These are phyloP conservation scores for Epizoanthus rinbou DNA, from an alignment of 92 coral and sea anemone genomes.

Conservation along the genomic window DNA sequence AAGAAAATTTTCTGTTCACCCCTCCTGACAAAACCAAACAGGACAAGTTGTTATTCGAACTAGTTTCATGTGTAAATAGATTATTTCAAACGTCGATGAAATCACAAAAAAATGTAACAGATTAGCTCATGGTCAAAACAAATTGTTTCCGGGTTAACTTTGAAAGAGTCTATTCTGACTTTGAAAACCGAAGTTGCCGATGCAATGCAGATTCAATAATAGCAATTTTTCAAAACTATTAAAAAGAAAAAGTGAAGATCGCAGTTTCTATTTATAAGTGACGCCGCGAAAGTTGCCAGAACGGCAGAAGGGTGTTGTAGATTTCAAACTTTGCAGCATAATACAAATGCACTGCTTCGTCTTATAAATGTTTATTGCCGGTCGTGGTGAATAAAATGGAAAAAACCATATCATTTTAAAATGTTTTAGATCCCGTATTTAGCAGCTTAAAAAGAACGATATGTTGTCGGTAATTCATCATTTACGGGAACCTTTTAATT, in stretches of 20 bases:
- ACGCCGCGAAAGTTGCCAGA: constrained; percentile 8
- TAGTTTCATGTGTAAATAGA: constrained; percentile 4
- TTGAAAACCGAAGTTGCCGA: constrained; percentile 10
- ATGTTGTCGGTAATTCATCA: background rate
- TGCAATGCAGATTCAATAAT: background rate
- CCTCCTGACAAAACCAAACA: constrained; percentile 11
- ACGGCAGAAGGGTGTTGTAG: constrained; percentile 14
- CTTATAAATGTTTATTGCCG: background rate
- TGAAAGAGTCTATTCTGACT: constrained; percentile 12
- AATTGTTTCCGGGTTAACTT: constrained; percentile 5
- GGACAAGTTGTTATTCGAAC: constrained; percentile 3
- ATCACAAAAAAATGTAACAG: constrained; percentile 3
- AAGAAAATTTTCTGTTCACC: background rate
- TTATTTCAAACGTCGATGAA: constrained; percentile 1
- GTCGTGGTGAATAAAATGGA: background rate
- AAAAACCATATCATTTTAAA: background rate
- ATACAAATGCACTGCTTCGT: background rate
- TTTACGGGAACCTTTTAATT: too few relatives aligned
- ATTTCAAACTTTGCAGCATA: constrained; percentile 5
- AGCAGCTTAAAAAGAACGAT: background rate
- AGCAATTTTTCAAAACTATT: constrained; percentile 6
- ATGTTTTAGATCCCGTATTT: constrained; percentile 4
- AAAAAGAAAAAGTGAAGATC: background rate
- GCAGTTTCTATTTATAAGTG: constrained; percentile 11
- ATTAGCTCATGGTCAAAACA: constrained; percentile 12